These are phyloP conservation scores for Drosophila tristis DNA, from an alignment of 1,140 invertebrate genomes.

Conservation along the genomic window DNA sequence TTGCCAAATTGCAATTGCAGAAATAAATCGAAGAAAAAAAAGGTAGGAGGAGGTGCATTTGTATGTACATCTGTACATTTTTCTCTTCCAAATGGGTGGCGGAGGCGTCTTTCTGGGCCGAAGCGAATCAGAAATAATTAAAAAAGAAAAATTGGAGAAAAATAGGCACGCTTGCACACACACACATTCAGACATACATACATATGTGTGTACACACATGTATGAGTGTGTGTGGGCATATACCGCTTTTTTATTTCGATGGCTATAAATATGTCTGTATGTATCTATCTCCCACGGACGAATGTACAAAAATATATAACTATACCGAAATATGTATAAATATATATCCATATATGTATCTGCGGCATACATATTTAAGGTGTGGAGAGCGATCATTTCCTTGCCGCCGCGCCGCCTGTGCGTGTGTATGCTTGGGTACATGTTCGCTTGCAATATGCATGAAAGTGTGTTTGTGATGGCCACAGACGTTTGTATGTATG, in stretches of 20 bases:
- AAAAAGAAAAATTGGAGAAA: conserved; percentile 40
- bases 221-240: conserved; percentile 39
- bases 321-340: conserved; percentile 55
- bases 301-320: conserved; percentile 44
- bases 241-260: conserved; percentile 50
- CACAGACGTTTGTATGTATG: conserved; percentile 39
- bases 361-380: conserved; percentile 47
- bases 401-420: conserved; percentile 19
- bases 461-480: conserved; percentile 3
- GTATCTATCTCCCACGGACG: conserved; percentile 35
- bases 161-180: conserved; percentile 24
- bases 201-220: conserved; percentile 45
- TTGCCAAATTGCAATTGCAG: conserved; percentile 28
- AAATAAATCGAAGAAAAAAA: conserved; percentile 14
- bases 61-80: conserved; percentile 7
- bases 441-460: conserved; percentile 1
- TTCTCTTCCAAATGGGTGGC: conserved; percentile 19
- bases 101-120: not conserved
- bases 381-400: conserved; percentile 46
- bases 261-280: conserved; percentile 43
- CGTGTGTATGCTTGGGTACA: conserved; percentile 33
- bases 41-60: conserved; percentile 12
- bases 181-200: conserved; percentile 21
- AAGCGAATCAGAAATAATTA: not conserved
- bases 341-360: conserved; percentile 58